phyloP scores from a whole-genome alignment of 1,140 invertebrate species.

The Pseudachorutes palmiensis region DNA sequence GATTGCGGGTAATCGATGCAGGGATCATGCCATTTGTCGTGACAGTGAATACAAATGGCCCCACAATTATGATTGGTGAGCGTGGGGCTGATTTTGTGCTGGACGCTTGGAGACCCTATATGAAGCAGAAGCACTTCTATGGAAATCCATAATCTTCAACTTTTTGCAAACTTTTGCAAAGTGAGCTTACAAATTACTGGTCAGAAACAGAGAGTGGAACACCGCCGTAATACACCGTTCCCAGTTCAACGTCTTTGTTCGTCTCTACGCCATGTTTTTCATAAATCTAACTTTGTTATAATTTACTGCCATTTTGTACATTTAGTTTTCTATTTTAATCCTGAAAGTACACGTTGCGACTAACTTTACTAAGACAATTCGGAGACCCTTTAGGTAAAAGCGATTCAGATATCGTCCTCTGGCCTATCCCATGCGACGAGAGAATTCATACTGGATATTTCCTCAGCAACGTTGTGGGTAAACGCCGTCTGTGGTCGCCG shows the following conservation, averaged over 20 bases:
- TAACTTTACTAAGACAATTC: neutral
- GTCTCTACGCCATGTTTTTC: too few species aligned
- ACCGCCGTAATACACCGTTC: too few species aligned
- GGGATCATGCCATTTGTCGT: slow-evolving; percentile 43
- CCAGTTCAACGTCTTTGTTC: too few species aligned
- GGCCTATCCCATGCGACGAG: slow-evolving; percentile 56
- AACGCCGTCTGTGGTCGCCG: slow-evolving; percentile 1
- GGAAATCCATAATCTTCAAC: neutral
- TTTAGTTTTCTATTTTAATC: too few species aligned
- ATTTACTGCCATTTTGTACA: too few species aligned
- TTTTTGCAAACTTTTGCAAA: too few species aligned
- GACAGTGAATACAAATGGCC: slow-evolving; percentile 33
- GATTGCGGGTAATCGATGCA: slow-evolving; percentile 44
- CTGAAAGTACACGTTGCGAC: too few species aligned
- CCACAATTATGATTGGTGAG: slow-evolving; percentile 34
- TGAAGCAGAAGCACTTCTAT: slow-evolving; percentile 8
- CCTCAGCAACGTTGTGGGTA: slow-evolving; percentile 39
- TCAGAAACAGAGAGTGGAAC: too few species aligned
- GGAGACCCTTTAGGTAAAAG: neutral
- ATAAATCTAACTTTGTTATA: too few species aligned
- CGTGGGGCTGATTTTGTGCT: slow-evolving; percentile 34
- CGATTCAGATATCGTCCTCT: slow-evolving; percentile 39
- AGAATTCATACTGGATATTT: slow-evolving; percentile 61
- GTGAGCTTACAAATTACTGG: neutral
- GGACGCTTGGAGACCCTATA: slow-evolving; percentile 31